Base-by-base conservation (phyloP, 2,888 invertebrate genomes). In the Dryadula phaetusa region DNA sequence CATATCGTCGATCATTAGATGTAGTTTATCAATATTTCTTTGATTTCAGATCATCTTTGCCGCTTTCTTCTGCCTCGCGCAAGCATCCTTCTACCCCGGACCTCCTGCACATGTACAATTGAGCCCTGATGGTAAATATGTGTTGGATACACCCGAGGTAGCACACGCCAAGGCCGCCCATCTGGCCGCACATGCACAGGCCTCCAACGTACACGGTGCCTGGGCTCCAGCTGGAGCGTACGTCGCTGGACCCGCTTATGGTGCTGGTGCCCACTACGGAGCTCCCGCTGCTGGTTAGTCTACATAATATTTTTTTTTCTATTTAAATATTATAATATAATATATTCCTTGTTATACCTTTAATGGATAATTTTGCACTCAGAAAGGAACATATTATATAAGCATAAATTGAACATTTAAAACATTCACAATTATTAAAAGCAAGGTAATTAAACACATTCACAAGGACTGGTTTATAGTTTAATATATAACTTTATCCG, bases 101-200 rank as follows among this genome's bases (percentile, higher is more conserved):
- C 90, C 89, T 67, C 93, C 87, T 74, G 93, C 91, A 22, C 91
- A 82, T 75, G 77, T 93, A 72, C 90, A 90, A 72, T 86, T 93
- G 5, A 92, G 90, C 72, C 83, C 86, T 1, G 95, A 95, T 74
- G 93, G 93, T 80, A 88, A 92, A 71, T 85, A 87, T 77, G 75
- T 93, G 44, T 76, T 95, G 47, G 95, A 95, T 80, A 93, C 93
- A 12, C 93, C 93, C 1, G 93, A 93, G 76, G 93, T 93, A 3
- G 91, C 93, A 16, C 93, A 93, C 82, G 93, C 93, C 2, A 91
- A 89, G 72, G 90, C 91, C 8, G 91, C 91, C 0, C 93, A 93
- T 69, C 77, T 88, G 12, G 91, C 91, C 0, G 93, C 93, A 42
- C 89, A 92, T 74, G 92, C 93, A 64, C 91, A 90, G 66, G 93